Evolutionary conservation across 2,113 vertebrate genomes (phyloP), one percentile per base, ranked within the genome.

Genomic region (Sinocyclocheilus grahami): DNA sequence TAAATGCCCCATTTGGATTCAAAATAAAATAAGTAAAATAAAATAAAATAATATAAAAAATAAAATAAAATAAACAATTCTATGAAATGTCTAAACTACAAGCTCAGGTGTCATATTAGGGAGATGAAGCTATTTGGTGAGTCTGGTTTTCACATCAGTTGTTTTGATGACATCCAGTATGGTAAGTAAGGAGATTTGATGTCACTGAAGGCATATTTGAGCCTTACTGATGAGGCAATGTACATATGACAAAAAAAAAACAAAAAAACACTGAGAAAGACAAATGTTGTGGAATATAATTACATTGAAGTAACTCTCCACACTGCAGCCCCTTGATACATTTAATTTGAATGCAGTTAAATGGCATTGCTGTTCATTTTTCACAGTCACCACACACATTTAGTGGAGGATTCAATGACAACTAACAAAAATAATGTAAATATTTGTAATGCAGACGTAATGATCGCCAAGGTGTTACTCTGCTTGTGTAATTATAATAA

Each of bases 401-500:
- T 42, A 48, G 3, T 20, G 2, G 53, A 58, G 33, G 14, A 72
- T 58, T 37, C 46, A 14, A 65, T 71, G 82, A 60, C 18, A n/a
- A 74, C 24, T 39, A 60, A 37, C 42, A 24, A 48, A 6, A 27
- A 71, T 48, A 77, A 80, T 81, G 24, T n/a, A 48, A n/a, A 65
- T 77, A 65, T 30, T 67, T 82, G 62, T 82, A 67, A 65, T 82
- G n/a, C 60, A 71, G 46, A 92, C 46, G 55, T 84, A 86, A 86
- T 86, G 37, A 20, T 27, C 10, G 18, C 42, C 80, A 76, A 87
- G 58, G 77, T 81, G 62, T 72, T 63, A 53, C 63, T 58, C 63
- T 58, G 53, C 24, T 42, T 37, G 37, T 85, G 71, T 82, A 78
- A 84, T 51, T 46, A 42, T 12, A 27, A 74, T 55, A 85, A 88